These are phyloP conservation scores for Uropetala carovei DNA, from an alignment of 2,888 invertebrate genomes.

Conservation along the genomic window DNA sequence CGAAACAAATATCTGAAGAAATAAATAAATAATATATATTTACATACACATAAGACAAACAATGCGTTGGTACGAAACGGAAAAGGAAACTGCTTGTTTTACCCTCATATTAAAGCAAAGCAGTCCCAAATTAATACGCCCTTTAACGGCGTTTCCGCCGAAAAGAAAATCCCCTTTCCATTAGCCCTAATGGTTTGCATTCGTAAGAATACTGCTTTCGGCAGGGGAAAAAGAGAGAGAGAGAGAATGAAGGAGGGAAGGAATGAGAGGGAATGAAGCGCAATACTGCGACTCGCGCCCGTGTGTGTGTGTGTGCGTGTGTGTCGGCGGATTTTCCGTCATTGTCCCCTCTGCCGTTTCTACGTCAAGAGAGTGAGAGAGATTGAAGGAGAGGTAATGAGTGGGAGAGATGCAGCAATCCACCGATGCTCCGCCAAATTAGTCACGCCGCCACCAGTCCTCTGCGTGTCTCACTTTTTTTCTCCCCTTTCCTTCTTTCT, in stretches of 20 bases:
- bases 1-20: not conserved
- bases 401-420: not conserved
- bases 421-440: constrained; percentile 3
- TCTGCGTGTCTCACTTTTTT: not conserved
- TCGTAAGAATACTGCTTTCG: not conserved
- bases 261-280: not conserved
- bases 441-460: not conserved
- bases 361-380: not conserved
- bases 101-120: not conserved
- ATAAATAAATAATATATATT: not conserved
- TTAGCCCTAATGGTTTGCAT: not conserved
- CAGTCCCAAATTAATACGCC: not conserved
- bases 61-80: not conserved
- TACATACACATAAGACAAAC: not conserved
- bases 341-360: not conserved
- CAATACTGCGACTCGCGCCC: too few relatives aligned
- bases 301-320: not conserved
- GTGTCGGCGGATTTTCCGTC: not conserved
- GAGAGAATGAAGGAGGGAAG: not conserved
- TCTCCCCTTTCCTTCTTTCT: not conserved
- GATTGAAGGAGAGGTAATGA: not conserved
- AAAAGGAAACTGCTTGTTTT: not conserved
- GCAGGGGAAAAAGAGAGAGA: not conserved
- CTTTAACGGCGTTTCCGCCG: not conserved
- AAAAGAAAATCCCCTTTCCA: constrained; percentile 16